Base-by-base conservation (phyloP, 2,888 invertebrate species). In the Caenorhabditis becei region DNA sequence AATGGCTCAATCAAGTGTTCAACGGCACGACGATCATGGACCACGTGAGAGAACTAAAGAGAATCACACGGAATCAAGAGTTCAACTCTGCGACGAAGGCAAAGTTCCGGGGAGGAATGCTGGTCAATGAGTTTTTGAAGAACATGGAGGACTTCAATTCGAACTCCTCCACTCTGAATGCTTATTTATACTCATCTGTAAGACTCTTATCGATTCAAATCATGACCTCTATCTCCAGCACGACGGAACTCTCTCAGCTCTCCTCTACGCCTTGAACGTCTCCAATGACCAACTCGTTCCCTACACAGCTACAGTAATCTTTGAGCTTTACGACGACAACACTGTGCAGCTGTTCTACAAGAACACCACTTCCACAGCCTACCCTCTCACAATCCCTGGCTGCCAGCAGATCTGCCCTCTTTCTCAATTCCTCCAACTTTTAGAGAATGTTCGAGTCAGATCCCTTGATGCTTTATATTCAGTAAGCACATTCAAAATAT, bases 201-300 rank as follows among this genome's bases (percentile, higher is more conserved):
- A 61, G 54, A 49, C n/a, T n/a, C n/a, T n/a, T n/a, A n/a, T 41
- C 24, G 24, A 1, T 10, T 37, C 0, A 10, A 0, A 3, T n/a
- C 18, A 18, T 51, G 4, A 16, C 8, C 14, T 59, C 35, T 82
- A n/a, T n/a, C n/a, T 37, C 14, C 70, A 86, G 86, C 86, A 86
- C 62, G 86, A 86, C 44, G 84, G 86, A 23, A 86, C 86, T 3
- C 37, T 86, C 0, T 78, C 79, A 0, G 74, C 81, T 7, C 70
- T 85, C 5, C 69, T 79, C 28, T 83, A 83, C 20, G 77, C 79
- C 1, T 47, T 86, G 24, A 83, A 83, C 24, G 78, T 86, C 7
- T 77, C 77, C 26, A 82, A 86, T 72, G 58, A 83, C 63, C 81
- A 75, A n/a, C 75, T 86, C 26, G 74, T 85, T 11, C 86, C 86